Evolutionary conservation across 2,888 invertebrate genomes (phyloP), one percentile per base, ranked within the genome.

Genomic region (Eubasilissa splendida): DNA sequence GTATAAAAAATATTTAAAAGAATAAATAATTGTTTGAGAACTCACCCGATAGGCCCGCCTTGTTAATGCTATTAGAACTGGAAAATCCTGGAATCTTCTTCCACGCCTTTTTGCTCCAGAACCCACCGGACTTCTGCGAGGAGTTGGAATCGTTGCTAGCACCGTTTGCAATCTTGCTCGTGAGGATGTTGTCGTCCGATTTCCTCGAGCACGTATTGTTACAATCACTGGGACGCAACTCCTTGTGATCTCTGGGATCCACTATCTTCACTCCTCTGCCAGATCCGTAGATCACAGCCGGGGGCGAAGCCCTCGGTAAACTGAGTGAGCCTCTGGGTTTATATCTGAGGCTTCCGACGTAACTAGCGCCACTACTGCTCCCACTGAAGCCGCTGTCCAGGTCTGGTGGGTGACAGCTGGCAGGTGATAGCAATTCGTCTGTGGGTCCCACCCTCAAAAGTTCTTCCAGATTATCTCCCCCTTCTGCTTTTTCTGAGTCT

Each of bases 331-430:
- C 84, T 56, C 87, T 85, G 76, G 85, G 85, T 74, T 77, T 85
- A 79, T 88, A 85, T 80, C 94, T 90, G 84, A 94, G 88, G 86
- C 94, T 94, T 81, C 94, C 94, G 10, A 93, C 94, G 88, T 95
- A 95, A 89, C 95, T 95, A 84, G 95, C 95, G 85, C 95, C 95
- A 88, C 95, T 95, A 86, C 95, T 95, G 88, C 95, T 95, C 85
- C 95, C 95, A 88, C 95, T 95, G 88, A 95, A 95, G 76, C 95
- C 95, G 87, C 95, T 95, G 88, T 96, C 96, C 86, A 95, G 90
- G 88, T 95, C 95, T 83, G 93, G 92, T 83, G 92, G 90, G 87
- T 91, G 91, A 87, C 92, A 92, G 85, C 92, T 92, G 83, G 93
- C 92, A 56, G 94, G 94, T 68, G 94, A 94, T 84, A 95, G 89